A percentile compares a stretch with the other conserved stretches of the same genome.
Evolutionary conservation across 1,140 invertebrate species (phyloP).

Genomic region (Brachionus calyciflorus): DNA sequence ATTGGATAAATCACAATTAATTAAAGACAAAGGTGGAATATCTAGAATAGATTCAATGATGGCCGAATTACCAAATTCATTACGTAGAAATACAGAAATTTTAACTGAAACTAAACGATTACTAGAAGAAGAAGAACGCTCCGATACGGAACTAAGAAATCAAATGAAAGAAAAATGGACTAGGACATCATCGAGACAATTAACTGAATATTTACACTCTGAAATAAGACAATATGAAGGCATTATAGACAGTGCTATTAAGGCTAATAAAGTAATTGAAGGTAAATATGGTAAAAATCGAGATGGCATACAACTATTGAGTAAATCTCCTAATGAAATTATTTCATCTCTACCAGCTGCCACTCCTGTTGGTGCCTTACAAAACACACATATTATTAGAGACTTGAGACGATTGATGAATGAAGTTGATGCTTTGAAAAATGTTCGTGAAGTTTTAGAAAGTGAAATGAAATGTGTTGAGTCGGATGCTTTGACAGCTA

Average conservation of each 20-base stretch:
- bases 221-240: conserved; percentile 82
- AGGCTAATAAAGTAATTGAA: conserved; percentile 73
- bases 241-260: conserved; percentile 84
- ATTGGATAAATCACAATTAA: conserved; percentile 73
- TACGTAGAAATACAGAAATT: conserved; percentile 89
- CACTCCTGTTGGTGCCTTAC: conserved; percentile 52
- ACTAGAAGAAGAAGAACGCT: conserved; percentile 83
- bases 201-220: conserved; percentile 80
- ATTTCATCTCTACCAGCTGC: conserved; percentile 59
- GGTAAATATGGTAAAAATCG: conserved; percentile 79
- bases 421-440: conserved; percentile 80
- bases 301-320: conserved; percentile 77
- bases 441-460: conserved; percentile 82
- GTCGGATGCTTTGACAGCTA: conserved; percentile 71
- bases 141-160: conserved; percentile 77
- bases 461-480: conserved; percentile 77
- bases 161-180: conserved; percentile 88
- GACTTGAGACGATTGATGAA: conserved; percentile 77
- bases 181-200: conserved; percentile 76
- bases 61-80: conserved; percentile 80
- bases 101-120: conserved; percentile 84
- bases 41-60: conserved; percentile 64
- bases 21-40: conserved; percentile 59
- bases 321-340: conserved; percentile 67
- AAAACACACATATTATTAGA: conserved; percentile 64